Conservation (phyloP, 2,113 vertebrate genomes). For the Sorex fumeus region DNA sequence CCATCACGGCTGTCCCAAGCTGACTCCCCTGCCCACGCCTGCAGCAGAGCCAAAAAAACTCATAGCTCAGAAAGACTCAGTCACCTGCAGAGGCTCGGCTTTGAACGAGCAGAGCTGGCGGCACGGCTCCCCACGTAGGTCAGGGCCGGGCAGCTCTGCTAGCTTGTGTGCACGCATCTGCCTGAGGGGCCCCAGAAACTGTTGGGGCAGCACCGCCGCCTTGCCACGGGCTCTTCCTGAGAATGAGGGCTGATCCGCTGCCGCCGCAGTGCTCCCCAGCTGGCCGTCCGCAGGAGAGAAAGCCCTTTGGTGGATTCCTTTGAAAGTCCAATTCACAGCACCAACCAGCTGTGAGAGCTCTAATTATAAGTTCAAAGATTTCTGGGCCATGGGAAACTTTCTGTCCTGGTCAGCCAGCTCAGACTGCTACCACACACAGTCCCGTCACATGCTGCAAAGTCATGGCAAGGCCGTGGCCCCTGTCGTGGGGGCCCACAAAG, state of each 20-base stretch:
- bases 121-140: conserved; percentile 36
- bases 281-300: conserved; percentile 26
- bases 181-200: not conserved
- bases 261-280: conserved; percentile 57
- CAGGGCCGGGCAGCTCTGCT: conserved; percentile 7
- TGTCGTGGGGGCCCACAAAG: accelerated
- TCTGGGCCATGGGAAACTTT: conserved; percentile 70
- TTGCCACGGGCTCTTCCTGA: not conserved
- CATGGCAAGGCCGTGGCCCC: not conserved
- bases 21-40: conserved; percentile 52
- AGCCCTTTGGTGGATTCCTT: conserved; percentile 60
- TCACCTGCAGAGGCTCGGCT: conserved; percentile 58
- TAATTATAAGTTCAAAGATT: conserved; percentile 80
- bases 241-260: conserved; percentile 26
- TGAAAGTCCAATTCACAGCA: conserved; percentile 70
- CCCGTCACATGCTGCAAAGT: not conserved
- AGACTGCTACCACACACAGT: not conserved
- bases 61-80: conserved; percentile 59
- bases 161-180: conserved; percentile 16
- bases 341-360: conserved; percentile 76
- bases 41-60: conserved; percentile 58
- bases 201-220: not conserved
- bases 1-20: conserved; percentile 56
- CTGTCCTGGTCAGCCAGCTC: conserved; percentile 7
- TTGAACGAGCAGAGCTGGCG: conserved; percentile 68